Base-by-base conservation (phyloP, 2,888 invertebrate species). In the Meandrusa payeni region DNA sequence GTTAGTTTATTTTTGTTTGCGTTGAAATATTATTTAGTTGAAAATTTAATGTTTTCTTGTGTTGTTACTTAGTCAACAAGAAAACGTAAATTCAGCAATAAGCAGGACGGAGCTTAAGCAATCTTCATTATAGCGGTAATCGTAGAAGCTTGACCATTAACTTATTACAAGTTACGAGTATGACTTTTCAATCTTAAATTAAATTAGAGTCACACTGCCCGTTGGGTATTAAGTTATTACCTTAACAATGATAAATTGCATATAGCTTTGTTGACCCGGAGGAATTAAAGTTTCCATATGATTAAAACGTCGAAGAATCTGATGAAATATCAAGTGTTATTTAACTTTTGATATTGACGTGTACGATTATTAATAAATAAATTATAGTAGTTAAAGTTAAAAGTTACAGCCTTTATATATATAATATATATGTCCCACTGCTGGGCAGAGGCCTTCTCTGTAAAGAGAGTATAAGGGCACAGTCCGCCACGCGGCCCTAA, bases 111-210 rank as follows among this genome's bases (percentile, higher is more conserved):
- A 11, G 23, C 28, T 36, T 36, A n/a, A 11, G 19, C 31, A 42
- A 42, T 42, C 19, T 42, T 37, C 42, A 36, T 42, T 42, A 36
- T 31, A 36, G 17, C 31, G 12, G 31, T 31, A 42, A 42, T 42
- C 12, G 17, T 31, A 36, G 42, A 24, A 37, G 42, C 31, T 42
- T 36, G 23, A 37, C 24, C 17, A 42, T 28, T 29, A 31, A 31
- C 31, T 42, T 36, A 42, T 29, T 37, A 42, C 31, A 42, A 31
- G 19, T 42, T 31, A 36, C 24, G 24, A 29, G 7, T 28, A 12
- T 24, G 29, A 24, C 23, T 42, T 29, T 36, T 37, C 36, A 42
- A 42, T 42, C 17, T 42, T 24, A 42, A 37, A 42, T 42, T 37
- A 42, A 42, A 42, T 42, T 42, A 36, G 23, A 29, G 24, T 42